A percentile compares a stretch with the other conserved stretches of the same genome.
These are phyloP conservation scores for Drosophila setifemur DNA, from an alignment of 1,140 invertebrate genomes.

Conservation along the genomic window DNA sequence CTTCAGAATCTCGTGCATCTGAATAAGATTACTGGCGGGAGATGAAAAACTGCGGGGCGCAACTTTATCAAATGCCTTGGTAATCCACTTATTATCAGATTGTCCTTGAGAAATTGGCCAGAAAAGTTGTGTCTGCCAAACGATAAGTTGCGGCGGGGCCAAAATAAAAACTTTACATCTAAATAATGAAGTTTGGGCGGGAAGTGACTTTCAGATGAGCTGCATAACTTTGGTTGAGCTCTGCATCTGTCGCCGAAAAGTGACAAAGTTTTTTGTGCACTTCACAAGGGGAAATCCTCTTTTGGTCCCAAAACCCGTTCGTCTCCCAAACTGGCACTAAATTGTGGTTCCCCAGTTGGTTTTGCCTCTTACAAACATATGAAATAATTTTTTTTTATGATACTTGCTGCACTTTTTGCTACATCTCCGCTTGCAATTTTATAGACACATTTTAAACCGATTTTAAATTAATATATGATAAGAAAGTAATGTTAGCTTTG, in stretches of 20 bases:
- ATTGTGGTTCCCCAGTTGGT: no score
- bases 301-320: constrained; percentile 3
- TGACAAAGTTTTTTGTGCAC: constrained; percentile 16
- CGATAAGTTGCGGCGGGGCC: background rate
- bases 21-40: constrained; percentile 7
- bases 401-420: no score
- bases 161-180: constrained; percentile 4
- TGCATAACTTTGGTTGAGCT: constrained; percentile 11
- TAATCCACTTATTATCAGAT: constrained; percentile 32
- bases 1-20: constrained; percentile 14
- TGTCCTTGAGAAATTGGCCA: constrained; percentile 14
- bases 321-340: background rate
- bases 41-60: background rate
- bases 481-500: no score
- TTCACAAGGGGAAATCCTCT: background rate
- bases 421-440: no score
- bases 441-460: no score
- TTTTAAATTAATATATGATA: no score
- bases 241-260: constrained; percentile 19
- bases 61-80: constrained; percentile 30
- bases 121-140: constrained; percentile 1
- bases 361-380: no score
- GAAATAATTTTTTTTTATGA: no score
- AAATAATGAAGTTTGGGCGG: background rate
- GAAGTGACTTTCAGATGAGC: background rate